Evolutionary conservation across 53 echinoderm and acorn worm genomes (phyloP), one percentile per base, ranked within the genome.

Genomic region (Holothuria leucospilota): DNA sequence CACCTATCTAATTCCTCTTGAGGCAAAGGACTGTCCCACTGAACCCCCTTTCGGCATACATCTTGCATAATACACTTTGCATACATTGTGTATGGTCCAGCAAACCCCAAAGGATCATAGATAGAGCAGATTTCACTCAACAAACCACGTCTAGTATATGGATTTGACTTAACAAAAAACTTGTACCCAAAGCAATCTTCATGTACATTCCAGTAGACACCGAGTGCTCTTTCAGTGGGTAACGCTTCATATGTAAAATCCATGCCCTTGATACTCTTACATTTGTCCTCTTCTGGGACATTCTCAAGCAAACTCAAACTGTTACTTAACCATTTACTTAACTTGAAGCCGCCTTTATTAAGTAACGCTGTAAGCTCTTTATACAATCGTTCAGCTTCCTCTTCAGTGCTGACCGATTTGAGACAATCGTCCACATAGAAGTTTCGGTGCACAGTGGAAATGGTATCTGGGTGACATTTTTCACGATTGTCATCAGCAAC

Each of bases 321-420:
- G 74, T 73, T 85, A 61, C 86, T 85, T 42, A 85, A 29, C 86
- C 86, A 85, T 51, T 85, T 85, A 71, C 59, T 85, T 69, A 85
- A 51, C n/a, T 10, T 72, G 53, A 85, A 85, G 29, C 62, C 74
- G 11, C 86, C 86, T 56, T 73, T 40, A 59, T 72, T 23, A 52
- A 85, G 86, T 20, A 85, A 51, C 21, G 13, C 51, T 18, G 29
- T 46, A 27, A 73, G 60, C 39, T 85, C 63, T 25, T 6, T 29
- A 6, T 27, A 27, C 67, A 71, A 27, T 18, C 8, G 23, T 39
- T 39, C 41, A 20, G 39, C 71, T 6, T n/a, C 41, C 24, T 71
- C 71, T 71, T 71, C 28, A 27, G 8, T 27, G 20, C 41, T 71
- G 39, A 71, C 71, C 20, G 78, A 78, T 27, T 27, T 38, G 18